Conservation (phyloP, 1,140 invertebrate species). For the Brachionus sp. region DNA sequence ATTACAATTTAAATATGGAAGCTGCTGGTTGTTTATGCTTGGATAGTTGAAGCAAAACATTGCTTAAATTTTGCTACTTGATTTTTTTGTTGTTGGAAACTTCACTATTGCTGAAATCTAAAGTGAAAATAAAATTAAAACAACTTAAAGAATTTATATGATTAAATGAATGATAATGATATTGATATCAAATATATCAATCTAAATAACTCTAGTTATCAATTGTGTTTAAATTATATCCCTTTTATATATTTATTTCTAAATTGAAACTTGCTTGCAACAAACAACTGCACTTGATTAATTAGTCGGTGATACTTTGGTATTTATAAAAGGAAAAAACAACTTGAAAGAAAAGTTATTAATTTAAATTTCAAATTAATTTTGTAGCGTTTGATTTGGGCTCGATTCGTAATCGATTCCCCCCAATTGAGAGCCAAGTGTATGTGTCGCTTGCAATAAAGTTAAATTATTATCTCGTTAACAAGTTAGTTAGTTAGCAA, state of each 20-base stretch:
- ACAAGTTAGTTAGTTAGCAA: conserved; percentile 24
- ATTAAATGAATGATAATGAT: background rate
- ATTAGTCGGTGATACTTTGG: conserved; percentile 31
- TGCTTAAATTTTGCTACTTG: background rate
- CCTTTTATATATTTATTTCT: background rate
- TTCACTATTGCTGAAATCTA: background rate
- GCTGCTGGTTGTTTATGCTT: conserved; percentile 2
- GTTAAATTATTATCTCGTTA: conserved; percentile 34
- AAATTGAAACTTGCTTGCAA: background rate
- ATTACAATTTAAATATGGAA: conserved; percentile 28
- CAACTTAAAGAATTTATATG: background rate
- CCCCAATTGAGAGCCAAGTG: background rate
- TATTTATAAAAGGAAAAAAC: conserved; percentile 37
- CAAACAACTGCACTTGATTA: conserved; percentile 25
- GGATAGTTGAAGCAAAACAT: conserved; percentile 36
- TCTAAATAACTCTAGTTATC: background rate
- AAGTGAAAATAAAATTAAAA: conserved; percentile 19
- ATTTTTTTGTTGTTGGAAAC: background rate
- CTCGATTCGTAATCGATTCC: background rate
- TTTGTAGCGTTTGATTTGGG: conserved; percentile 24
- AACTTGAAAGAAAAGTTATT: conserved; percentile 25
- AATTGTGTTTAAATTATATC: conserved; percentile 24
- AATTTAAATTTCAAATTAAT: conserved; percentile 40
- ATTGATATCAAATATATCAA: background rate
- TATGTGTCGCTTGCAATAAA: background rate